Evolutionary conservation across 2,113 vertebrate species (phyloP), one percentile per base, ranked within the genome.

Genomic region (Amphiprion ocellaris): DNA sequence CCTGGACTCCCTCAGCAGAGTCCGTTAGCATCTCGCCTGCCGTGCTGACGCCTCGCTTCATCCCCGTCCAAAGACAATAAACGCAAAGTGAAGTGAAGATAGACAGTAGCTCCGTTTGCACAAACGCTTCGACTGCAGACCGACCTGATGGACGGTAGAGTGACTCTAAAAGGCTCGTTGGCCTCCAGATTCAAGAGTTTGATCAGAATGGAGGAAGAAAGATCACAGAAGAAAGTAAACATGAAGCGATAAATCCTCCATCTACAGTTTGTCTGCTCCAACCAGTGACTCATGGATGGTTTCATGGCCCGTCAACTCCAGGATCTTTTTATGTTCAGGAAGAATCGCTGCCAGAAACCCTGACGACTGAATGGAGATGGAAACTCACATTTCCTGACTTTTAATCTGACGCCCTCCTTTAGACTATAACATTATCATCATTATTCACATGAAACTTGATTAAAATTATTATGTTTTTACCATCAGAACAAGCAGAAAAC

Each of bases 1-100:
- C 44, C 11, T 30, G 72, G 84, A 12, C 37, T 77, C 33, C 53
- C 28, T 17, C 50, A 56, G 49, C 81, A 47, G 72, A 12, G 37
- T 49, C 41, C 39, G 62, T 79, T 68, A 74, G 66, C 67, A 50
- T 75, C 85, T 79, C 61, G 37, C 62, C 73, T 68, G 70, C 21
- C 81, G 55, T 79, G 11, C 24, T 37, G 0, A 62, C 39, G 72
- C 21, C 47, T 63, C 0, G 23, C 71, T 89, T 91, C 82, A 91
- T 92, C 85, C 82, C 56, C 39, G 0, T 79, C 91, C 85, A 90
- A 87, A 74, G 28, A 86, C 62, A 88, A 87, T 84, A 90, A 87
- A 88, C 54, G 33, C 44, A 49, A 17, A 60, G 69, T 37, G 80
- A 66, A 79, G 83, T 37, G 41, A 69, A 71, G 68, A 79, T 77